Base-by-base conservation (phyloP, 2,888 invertebrate species). In the Pristionchus fissidentatus region DNA sequence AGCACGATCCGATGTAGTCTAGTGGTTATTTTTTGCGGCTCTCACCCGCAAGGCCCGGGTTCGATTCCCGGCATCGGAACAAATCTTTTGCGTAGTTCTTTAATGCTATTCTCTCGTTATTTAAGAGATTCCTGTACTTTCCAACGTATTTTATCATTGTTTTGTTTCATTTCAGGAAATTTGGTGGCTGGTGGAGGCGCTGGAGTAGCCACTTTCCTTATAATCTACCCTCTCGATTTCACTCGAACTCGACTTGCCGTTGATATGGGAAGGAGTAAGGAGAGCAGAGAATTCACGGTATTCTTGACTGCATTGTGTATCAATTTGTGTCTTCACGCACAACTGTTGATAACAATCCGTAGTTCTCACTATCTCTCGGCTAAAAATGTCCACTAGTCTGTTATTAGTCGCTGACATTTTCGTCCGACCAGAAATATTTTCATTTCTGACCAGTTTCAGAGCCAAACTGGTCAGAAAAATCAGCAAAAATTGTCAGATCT, bases 161-260 rank as follows among this genome's bases (percentile, higher is more conserved):
- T 60, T 60, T 60, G 60, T 60, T 60, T 19, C 60, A 3, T 32
- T 32, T 10, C 83, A 86, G 91, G 90, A 46, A 97, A 97, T 93
- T 94, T 97, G 92, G 96, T 96, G 49, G 96, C 97, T 32, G 97
- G 97, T 91, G 97, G 97, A 93, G 96, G 96, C 88, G 97, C 97
- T 90, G 97, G 97, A 90, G 97, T 97, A 86, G 96, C 97, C 57
- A 97, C 97, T 29, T 95, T 97, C 73, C 95, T 96, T 93, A 96
- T 97, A 93, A 97, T 97, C 90, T 97, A 97, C 94, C 97, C 97
- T 29, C 95, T 97, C 89, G 97, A 97, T 94, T 97, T 96, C 94
- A 97, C 97, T 90, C 95, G 97, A 94, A 97, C 97, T 88, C 95
- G 97, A 94, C 93, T 95, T 88, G 95, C 95, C 92, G 94, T 97